Conservation (phyloP, 2,113 vertebrate genomes). For the Erythrocebus patas region DNA sequence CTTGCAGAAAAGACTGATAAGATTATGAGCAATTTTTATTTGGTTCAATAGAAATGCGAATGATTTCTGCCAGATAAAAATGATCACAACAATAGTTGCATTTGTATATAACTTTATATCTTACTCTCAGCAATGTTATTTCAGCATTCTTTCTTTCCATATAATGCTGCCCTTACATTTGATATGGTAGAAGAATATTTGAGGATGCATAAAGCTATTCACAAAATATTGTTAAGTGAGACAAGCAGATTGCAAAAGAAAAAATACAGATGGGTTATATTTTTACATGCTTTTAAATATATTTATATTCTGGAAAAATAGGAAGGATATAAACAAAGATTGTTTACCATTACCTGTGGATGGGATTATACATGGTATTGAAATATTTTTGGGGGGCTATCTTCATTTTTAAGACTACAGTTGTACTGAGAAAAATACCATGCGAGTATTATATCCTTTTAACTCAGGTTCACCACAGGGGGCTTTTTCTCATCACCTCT, state of each 20-base stretch:
- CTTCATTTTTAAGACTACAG: not conserved
- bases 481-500: not conserved
- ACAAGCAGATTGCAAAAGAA: not conserved
- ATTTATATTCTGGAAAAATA: not conserved
- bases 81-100: not conserved
- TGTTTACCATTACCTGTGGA: not conserved
- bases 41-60: not conserved
- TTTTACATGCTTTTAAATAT: not conserved
- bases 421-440: not conserved
- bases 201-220: not conserved
- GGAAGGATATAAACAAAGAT: not conserved
- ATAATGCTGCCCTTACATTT: slow-evolving; percentile 13
- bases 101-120: not conserved
- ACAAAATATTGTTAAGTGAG: not conserved
- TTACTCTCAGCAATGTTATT: not conserved
- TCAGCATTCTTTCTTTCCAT: not conserved
- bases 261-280: not conserved
- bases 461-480: not conserved
- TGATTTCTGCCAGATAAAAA: not conserved
- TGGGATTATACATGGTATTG: not conserved
- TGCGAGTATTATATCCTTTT: not conserved
- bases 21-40: not conserved
- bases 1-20: not conserved
- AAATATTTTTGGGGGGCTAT: not conserved
- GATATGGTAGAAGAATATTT: not conserved